Evolutionary conservation across 2,797 vertebrate genomes (phyloP).

Genomic region (Chelon auratus): DNA sequence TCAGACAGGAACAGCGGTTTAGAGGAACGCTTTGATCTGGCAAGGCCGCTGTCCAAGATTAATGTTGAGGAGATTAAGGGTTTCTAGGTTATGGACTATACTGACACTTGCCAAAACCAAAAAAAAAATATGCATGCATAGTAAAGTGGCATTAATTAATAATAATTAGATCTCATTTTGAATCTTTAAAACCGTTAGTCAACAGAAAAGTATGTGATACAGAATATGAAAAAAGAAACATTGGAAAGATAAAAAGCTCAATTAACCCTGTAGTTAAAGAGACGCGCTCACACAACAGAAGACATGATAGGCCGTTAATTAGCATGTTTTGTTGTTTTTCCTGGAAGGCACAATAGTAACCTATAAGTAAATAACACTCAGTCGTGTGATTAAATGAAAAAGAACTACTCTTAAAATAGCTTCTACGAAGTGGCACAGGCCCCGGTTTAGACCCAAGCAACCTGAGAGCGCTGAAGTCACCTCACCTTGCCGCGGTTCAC

Average conservation of each 20-base stretch:
- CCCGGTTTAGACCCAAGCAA: too few species aligned
- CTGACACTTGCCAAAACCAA: neutral
- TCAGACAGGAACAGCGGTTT: slow-evolving; percentile 27
- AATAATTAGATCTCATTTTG: neutral
- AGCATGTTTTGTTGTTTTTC: neutral
- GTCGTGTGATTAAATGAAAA: too few species aligned
- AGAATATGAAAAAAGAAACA: neutral
- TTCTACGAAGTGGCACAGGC: too few species aligned
- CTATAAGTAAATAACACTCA: too few species aligned
- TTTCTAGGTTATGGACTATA: slow-evolving; percentile 6
- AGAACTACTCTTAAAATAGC: too few species aligned
- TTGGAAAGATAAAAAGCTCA: neutral
- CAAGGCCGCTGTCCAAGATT: slow-evolving; percentile 21
- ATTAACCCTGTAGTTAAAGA: slow-evolving; percentile 8
- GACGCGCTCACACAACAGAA: neutral
- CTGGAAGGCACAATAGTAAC: neutral
- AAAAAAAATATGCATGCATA: neutral
- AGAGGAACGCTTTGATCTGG: slow-evolving; percentile 47
- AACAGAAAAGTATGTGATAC: neutral
- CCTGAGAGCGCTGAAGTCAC: too few species aligned
- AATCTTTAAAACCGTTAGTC: neutral
- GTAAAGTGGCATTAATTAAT: neutral
- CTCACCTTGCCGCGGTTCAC: too few species aligned
- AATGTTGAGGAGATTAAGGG: slow-evolving; percentile 41
- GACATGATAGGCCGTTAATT: slow-evolving; percentile 5